Base-by-base conservation (phyloP, 2,797 vertebrate genomes). In the Bucorvus abyssinicus region DNA sequence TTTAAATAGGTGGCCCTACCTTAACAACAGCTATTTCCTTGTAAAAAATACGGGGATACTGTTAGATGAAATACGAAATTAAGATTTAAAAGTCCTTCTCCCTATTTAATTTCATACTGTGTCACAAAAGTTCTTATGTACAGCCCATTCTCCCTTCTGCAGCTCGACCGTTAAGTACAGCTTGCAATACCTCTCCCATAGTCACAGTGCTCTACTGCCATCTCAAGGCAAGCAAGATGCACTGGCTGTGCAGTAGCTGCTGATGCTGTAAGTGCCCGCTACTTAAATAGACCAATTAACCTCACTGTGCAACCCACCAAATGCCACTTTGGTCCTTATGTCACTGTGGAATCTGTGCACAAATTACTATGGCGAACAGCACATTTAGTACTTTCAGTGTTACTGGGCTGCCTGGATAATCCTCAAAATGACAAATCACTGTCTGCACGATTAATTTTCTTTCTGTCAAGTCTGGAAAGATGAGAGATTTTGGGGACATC, bases 401-500 rank as follows among this genome's bases (percentile, higher is more conserved):
- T 92, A 47, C 76, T 44, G 87, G 73, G 84, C 90, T 96, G 94
- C 94, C 87, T 59, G 94, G 86, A 49, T 97, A 96, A 96, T 96
- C 86, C 92, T 97, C 81, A 61, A 86, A 97, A 96, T 96, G 94
- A 97, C 94, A 96, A 97, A 97, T 97, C 83, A 32, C 96, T 94
- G 91, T 52, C 95, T 83, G 84, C n/a, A 2, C 27, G 64, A 96
- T 97, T 98, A 97, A 97, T 98, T 98, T 98, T 97, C 96, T 98
- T 95, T 92, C 96, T 97, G 97, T 97, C 97, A 98, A 88, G 90
- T 57, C 91, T 92, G 86, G 91, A 92, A 95, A 97, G 97, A 97
- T 98, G 97, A 97, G 96, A 98, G 97, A 97, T 98, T 97, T 97
- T 90, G 94, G 95, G 95, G 97, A 94, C 94, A 84, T 95, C 45